Conservation (phyloP, 1,140 invertebrate species). For the Lerema accius region DNA sequence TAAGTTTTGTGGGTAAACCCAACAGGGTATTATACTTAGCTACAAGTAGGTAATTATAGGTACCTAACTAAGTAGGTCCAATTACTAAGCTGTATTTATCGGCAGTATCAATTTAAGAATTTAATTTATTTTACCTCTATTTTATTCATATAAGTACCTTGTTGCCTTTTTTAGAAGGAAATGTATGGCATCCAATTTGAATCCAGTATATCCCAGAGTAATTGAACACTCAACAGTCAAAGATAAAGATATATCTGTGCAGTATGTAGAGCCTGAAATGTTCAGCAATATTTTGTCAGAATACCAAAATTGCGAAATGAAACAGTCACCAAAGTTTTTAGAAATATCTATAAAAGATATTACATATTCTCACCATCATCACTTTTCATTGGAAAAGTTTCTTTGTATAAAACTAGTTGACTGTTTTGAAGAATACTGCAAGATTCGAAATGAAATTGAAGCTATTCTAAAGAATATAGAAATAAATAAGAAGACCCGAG, state of each 20-base stretch:
- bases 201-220: constrained; percentile 60
- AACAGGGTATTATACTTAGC: no score
- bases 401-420: constrained; percentile 52
- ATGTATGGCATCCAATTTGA: no score
- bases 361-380: constrained; percentile 62
- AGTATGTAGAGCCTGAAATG: constrained; percentile 56
- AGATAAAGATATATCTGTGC: constrained; percentile 39
- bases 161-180: no score
- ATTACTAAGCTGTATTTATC: no score
- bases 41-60: no score
- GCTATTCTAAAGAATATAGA: constrained; percentile 51
- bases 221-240: constrained; percentile 48
- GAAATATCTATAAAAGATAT: constrained; percentile 60
- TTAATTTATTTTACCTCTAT: no score
- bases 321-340: constrained; percentile 53
- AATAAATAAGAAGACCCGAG: constrained; percentile 61
- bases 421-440: constrained; percentile 49
- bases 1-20: no score
- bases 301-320: constrained; percentile 36
- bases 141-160: no score
- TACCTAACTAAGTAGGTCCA: no score
- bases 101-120: no score
- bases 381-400: constrained; percentile 61
- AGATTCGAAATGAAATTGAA: constrained; percentile 41
- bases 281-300: constrained; percentile 50